Evolutionary conservation across 2,797 vertebrate genomes (phyloP), one percentile per base, ranked within the genome.

Genomic region (Huso huso): DNA sequence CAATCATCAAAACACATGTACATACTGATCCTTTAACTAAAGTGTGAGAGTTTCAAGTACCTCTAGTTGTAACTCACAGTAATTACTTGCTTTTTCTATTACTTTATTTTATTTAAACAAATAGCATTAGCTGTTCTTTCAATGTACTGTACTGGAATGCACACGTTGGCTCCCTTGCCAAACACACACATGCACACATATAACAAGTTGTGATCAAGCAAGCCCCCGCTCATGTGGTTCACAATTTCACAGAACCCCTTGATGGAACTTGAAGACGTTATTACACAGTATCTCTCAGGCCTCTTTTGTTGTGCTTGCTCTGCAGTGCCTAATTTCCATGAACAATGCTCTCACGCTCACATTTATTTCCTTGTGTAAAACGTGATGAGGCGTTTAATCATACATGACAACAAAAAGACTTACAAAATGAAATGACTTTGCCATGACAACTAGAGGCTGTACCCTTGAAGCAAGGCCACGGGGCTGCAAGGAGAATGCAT

Each of bases 401-500:
- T 71, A 78, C 68, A 49, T 71, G 72, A 66, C 12, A 5, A 51
- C n/a, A 53, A 66, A 10, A 18, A 9, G 69, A 65, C 70, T 61
- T 9, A 66, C 37, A 63, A 68, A 74, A 62, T 23, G 10, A 53
- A 74, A 68, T 62, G 75, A 69, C 75, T 79, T 69, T 71, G 68
- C 68, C 74, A 69, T 65, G 66, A 49, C 10, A 67, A 67, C 68
- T 8, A 23, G 64, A 72, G 67, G 15, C 4, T 70, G 69, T 70
- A 70, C 66, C 73, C 74, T 76, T 74, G 70, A 69, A 76, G 65
- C 67, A 68, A 59, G 68, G 62, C n/a, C 58, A 49, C 8, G 58
- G 51, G 11, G 63, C 58, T 61, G 64, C 6, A 10, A 75, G 78
- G 72, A 67, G 72, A 82, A 85, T 73, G 64, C 72, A 73, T 74